Conservation (phyloP, 1,140 invertebrate species). For the Dinothrombium tinctorium region DNA sequence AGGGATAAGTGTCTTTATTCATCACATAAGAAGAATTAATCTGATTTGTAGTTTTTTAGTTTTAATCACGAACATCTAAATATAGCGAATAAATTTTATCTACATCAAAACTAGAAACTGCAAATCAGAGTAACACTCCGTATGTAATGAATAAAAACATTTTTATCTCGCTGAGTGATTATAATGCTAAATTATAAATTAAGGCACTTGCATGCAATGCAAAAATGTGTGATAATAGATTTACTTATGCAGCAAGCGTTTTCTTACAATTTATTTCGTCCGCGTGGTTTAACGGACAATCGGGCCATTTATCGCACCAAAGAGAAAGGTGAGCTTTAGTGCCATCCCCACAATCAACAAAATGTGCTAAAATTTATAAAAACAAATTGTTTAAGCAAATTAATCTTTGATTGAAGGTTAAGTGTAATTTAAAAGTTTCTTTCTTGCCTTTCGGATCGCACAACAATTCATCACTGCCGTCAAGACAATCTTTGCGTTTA, state of each 20-base stretch:
- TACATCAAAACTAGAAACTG: too few species aligned
- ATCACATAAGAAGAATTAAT: too few species aligned
- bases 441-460: slow-evolving; percentile 18
- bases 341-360: slow-evolving; percentile 20
- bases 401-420: too few species aligned
- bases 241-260: neutral
- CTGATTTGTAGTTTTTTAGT: too few species aligned
- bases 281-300: slow-evolving; percentile 24
- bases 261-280: slow-evolving; percentile 27
- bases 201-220: neutral
- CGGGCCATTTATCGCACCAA: slow-evolving; percentile 26
- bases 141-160: too few species aligned
- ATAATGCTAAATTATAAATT: too few species aligned
- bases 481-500: slow-evolving; percentile 19
- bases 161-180: too few species aligned
- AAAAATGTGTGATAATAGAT: neutral
- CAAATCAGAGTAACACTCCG: too few species aligned
- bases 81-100: too few species aligned
- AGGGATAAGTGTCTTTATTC: too few species aligned
- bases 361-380: slow-evolving; percentile 14
- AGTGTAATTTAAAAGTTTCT: too few species aligned
- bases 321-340: slow-evolving; percentile 20
- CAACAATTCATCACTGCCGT: slow-evolving; percentile 22
- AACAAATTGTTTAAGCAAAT: neutral
- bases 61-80: too few species aligned